A percentile compares a stretch with the other conserved stretches of the same genome.
These are phyloP conservation scores for Carassius auratus DNA, from an alignment of 2,113 vertebrate species.

Conservation along the genomic window DNA sequence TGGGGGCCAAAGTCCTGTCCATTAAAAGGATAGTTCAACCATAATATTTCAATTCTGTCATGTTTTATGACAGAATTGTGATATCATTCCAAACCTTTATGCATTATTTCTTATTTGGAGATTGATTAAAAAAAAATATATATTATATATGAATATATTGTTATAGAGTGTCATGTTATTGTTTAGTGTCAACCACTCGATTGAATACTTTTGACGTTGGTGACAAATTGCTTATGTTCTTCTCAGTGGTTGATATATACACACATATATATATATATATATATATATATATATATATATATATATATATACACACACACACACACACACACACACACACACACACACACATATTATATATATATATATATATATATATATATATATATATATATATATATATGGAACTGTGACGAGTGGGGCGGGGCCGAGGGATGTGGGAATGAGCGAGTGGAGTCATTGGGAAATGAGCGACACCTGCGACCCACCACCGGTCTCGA, in stretches of 20 bases:
- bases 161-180: background rate
- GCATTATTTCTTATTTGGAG: background rate
- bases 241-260: background rate
- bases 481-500: too few relatives aligned
- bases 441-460: too few relatives aligned
- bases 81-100: background rate
- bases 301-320: too few relatives aligned
- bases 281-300: too few relatives aligned
- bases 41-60: background rate
- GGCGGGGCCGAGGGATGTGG: too few relatives aligned
- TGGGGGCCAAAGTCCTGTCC: background rate
- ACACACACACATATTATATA: too few relatives aligned
- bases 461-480: too few relatives aligned
- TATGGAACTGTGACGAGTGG: too few relatives aligned
- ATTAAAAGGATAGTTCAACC: slow-evolving; percentile 1
- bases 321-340: too few relatives aligned
- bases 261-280: too few relatives aligned
- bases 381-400: too few relatives aligned
- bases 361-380: too few relatives aligned
- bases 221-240: background rate
- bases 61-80: background rate
- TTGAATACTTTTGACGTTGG: background rate
- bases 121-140: background rate
- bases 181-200: background rate
- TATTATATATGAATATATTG: background rate